Conservation (phyloP, 53 echinoderm and acorn worm genomes). For the Echinometra lucunter region DNA sequence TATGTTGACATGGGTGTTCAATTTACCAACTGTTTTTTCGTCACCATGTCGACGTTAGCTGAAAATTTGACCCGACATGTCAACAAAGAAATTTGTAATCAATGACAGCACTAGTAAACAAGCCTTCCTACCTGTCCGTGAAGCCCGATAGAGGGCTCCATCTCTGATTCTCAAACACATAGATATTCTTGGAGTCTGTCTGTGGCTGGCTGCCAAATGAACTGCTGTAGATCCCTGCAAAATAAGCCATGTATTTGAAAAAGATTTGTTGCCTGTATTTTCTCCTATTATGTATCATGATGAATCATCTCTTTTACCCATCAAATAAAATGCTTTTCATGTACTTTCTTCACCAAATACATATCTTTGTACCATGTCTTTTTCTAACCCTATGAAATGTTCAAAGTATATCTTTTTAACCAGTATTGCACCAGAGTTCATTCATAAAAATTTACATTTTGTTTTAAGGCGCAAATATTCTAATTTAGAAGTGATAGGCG, state of each 20-base stretch:
- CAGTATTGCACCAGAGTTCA: neutral
- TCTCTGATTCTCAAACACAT: constrained; percentile 91
- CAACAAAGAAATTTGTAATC: no score
- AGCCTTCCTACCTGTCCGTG: constrained; percentile 76
- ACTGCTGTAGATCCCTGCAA: constrained; percentile 82
- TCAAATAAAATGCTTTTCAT: neutral
- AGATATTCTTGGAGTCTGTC: constrained; percentile 88
- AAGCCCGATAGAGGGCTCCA: constrained; percentile 95
- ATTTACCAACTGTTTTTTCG: no score
- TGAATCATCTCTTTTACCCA: no score
- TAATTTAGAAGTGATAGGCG: no score
- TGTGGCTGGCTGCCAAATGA: constrained; percentile 86
- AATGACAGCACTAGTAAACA: no score
- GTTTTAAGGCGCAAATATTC: neutral
- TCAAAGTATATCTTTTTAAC: neutral
- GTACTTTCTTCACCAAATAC: neutral
- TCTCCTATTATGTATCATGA: no score
- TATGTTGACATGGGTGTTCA: no score
- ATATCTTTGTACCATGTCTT: neutral
- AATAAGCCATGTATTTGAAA: neutral
- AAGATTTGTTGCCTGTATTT: no score
- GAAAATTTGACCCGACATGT: no score
- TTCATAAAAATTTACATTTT: neutral
- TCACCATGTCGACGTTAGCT: no score
- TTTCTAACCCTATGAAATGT: neutral